Percentiles rank a stretch among this genome's conserved stretches.
phyloP scores from a whole-genome alignment of 2,888 invertebrate genomes.

The Ditula angustiorana region DNA sequence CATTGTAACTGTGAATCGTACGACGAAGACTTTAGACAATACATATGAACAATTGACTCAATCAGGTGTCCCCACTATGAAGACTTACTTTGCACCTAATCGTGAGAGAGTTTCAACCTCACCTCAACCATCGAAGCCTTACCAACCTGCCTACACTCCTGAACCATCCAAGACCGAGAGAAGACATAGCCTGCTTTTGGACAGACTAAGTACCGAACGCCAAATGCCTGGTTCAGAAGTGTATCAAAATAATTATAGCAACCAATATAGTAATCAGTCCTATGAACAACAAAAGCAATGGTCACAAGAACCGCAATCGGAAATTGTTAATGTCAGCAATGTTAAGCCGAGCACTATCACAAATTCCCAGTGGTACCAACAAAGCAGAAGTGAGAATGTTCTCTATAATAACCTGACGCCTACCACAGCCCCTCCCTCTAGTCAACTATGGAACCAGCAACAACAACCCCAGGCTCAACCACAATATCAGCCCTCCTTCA shows the following conservation, averaged over 20 bases:
- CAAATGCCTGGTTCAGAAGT: conserved; percentile 70
- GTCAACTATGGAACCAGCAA: conserved; percentile 54
- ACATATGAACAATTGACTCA: conserved; percentile 70
- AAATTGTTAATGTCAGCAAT: conserved; percentile 74
- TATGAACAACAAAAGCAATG: conserved; percentile 68
- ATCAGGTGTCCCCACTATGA: conserved; percentile 69
- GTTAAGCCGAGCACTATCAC: conserved; percentile 78
- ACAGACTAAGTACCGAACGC: conserved; percentile 76
- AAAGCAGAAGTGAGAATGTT: conserved; percentile 63
- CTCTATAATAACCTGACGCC: conserved; percentile 63
- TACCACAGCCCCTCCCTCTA: conserved; percentile 52
- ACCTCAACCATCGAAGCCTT: conserved; percentile 65
- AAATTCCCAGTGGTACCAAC: conserved; percentile 80
- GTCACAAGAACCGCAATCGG: conserved; percentile 74
- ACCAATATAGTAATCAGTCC: conserved; percentile 60
- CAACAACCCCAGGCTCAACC: conserved; percentile 42
- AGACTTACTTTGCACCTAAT: conserved; percentile 72
- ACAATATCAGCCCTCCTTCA: conserved; percentile 58
- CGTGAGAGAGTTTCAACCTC: conserved; percentile 66
- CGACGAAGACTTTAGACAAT: conserved; percentile 74
- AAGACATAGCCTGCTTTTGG: conserved; percentile 75
- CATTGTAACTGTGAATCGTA: conserved; percentile 76
- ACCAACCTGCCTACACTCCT: conserved; percentile 67
- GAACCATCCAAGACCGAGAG: conserved; percentile 66
- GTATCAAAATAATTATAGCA: conserved; percentile 63